phyloP scores from a whole-genome alignment of 2,888 invertebrate species.

The Helleia helle region DNA sequence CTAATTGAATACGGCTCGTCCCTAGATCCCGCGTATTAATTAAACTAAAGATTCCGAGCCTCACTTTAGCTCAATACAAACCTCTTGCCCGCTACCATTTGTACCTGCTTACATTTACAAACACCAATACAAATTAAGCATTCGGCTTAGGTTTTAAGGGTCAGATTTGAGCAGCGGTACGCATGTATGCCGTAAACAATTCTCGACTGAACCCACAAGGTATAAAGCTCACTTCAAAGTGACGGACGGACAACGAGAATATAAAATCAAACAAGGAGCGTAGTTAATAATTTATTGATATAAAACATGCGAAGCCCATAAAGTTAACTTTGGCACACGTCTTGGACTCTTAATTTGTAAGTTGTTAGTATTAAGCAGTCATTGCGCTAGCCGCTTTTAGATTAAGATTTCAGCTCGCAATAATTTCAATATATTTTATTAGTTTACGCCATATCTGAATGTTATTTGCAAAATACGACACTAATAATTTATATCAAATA shows the following conservation, averaged over 20 bases:
- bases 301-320: slow-evolving; percentile 73
- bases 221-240: slow-evolving; percentile 49
- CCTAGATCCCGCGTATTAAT: slow-evolving; percentile 63
- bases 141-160: slow-evolving; percentile 45
- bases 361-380: slow-evolving; percentile 60
- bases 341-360: slow-evolving; percentile 69
- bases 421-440: slow-evolving; percentile 22
- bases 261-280: slow-evolving; percentile 67
- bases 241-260: slow-evolving; percentile 47
- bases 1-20: slow-evolving; percentile 24
- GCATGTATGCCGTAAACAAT: slow-evolving; percentile 28
- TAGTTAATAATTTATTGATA: slow-evolving; percentile 73
- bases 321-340: slow-evolving; percentile 70
- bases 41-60: slow-evolving; percentile 65
- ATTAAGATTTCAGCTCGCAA: slow-evolving; percentile 52
- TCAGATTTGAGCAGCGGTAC: slow-evolving; percentile 43
- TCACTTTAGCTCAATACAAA: slow-evolving; percentile 40
- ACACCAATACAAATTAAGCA: slow-evolving; percentile 51
- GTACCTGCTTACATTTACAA: slow-evolving; percentile 41
- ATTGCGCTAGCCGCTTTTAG: slow-evolving; percentile 36
- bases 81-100: slow-evolving; percentile 26
- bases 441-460: background rate
- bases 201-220: slow-evolving; percentile 44
- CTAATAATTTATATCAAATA: background rate
- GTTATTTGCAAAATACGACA: background rate